phyloP scores from a whole-genome alignment of 2,797 vertebrate genomes.

The Oryzias dopingdopingensis region DNA sequence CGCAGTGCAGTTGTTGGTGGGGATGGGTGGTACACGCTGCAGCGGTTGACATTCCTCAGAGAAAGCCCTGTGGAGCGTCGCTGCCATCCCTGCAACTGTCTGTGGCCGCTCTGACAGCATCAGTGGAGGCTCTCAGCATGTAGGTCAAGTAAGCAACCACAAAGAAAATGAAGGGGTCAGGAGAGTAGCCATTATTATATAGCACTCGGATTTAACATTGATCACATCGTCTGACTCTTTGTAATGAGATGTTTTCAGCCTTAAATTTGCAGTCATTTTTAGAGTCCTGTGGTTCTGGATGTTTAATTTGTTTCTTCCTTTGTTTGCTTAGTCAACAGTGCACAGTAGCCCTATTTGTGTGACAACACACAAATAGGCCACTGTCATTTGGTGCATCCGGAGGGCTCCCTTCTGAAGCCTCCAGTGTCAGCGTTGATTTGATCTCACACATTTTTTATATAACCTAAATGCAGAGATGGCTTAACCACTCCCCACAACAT shows the following conservation, averaged over 20 bases:
- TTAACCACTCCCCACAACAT: slow-evolving; percentile 6
- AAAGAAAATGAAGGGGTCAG: slow-evolving; percentile 38
- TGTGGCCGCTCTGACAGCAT: slow-evolving; percentile 45
- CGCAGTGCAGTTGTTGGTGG: slow-evolving; percentile 31
- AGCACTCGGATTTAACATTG: slow-evolving; percentile 17
- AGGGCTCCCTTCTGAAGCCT: slow-evolving; percentile 19
- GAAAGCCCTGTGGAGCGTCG: slow-evolving; percentile 46
- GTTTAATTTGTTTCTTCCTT: slow-evolving; percentile 21
- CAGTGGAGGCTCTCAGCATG: slow-evolving; percentile 40
- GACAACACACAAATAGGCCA: slow-evolving; percentile 6
- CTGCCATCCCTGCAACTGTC: slow-evolving; percentile 35
- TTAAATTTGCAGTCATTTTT: slow-evolving; percentile 17
- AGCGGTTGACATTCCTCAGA: slow-evolving; percentile 59
- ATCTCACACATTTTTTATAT: slow-evolving; percentile 50
- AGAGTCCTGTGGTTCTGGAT: slow-evolving; percentile 7
- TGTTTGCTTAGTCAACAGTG: slow-evolving; percentile 31
- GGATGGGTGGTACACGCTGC: slow-evolving; percentile 55
- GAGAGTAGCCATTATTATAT: slow-evolving; percentile 27
- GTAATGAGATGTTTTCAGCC: slow-evolving; percentile 35
- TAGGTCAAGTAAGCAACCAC: slow-evolving; percentile 55
- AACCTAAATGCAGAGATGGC: slow-evolving; percentile 19
- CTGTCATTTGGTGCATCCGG: slow-evolving; percentile 18
- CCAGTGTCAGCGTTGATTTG: slow-evolving; percentile 31
- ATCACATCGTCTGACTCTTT: slow-evolving; percentile 14
- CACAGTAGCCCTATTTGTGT: slow-evolving; percentile 4